These are phyloP conservation scores for Huso huso DNA, from an alignment of 2,797 vertebrate genomes.

Conservation along the genomic window DNA sequence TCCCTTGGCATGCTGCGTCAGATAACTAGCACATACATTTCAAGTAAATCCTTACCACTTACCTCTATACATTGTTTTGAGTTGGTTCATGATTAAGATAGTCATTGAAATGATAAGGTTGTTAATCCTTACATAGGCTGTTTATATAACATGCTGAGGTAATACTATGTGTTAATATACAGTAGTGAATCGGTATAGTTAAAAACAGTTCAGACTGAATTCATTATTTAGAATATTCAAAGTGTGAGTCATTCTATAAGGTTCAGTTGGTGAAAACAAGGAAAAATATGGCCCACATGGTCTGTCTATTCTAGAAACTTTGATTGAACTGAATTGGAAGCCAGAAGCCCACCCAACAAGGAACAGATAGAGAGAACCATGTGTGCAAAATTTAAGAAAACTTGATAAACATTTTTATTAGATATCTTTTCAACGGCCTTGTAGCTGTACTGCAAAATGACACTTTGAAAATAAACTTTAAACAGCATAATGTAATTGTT, in stretches of 20 bases:
- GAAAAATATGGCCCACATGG: slow-evolving; percentile 65
- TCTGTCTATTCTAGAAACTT: slow-evolving; percentile 40
- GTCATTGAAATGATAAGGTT: too few species aligned
- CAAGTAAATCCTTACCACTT: too few species aligned
- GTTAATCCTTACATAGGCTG: too few species aligned
- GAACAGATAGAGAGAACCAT: slow-evolving; percentile 59
- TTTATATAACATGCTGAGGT: too few species aligned
- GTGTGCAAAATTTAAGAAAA: slow-evolving; percentile 67
- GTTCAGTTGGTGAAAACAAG: slow-evolving; percentile 60
- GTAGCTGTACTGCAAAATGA: slow-evolving; percentile 61
- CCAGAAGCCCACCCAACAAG: slow-evolving; percentile 60
- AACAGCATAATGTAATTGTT: slow-evolving; percentile 37
- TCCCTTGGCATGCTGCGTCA: too few species aligned
- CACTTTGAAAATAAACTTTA: slow-evolving; percentile 63
- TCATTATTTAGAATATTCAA: slow-evolving; percentile 16
- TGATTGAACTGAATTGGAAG: slow-evolving; percentile 63
- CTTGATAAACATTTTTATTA: slow-evolving; percentile 74
- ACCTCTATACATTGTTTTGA: too few species aligned
- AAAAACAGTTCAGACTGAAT: too few species aligned
- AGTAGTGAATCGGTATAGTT: too few species aligned
- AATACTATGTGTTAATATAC: too few species aligned
- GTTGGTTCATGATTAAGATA: too few species aligned
- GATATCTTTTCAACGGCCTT: slow-evolving; percentile 63
- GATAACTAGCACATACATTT: too few species aligned
- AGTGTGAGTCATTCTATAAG: slow-evolving; percentile 36